phyloP scores from a whole-genome alignment of 2,113 vertebrate genomes.

The Oreochromis aureus region DNA sequence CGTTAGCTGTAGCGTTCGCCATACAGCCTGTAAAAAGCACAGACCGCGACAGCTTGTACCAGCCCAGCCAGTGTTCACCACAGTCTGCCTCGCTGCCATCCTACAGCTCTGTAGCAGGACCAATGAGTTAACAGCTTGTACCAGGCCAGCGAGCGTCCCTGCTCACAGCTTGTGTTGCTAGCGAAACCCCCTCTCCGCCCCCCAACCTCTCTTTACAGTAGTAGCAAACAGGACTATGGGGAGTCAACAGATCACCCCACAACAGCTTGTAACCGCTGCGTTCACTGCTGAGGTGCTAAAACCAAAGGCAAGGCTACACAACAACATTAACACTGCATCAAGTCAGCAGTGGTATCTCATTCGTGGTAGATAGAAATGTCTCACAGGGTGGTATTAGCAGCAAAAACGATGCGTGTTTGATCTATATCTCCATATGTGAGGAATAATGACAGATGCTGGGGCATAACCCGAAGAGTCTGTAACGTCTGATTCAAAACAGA shows the following conservation, averaged over 20 bases:
- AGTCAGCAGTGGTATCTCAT: conserved; percentile 10
- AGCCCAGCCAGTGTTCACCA: conserved; percentile 8
- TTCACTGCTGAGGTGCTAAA: conserved; percentile 60
- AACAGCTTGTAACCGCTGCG: conserved; percentile 54
- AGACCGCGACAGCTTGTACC: conserved; percentile 32
- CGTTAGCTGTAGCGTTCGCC: not conserved
- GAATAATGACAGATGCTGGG: conserved; percentile 25
- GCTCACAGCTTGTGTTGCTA: conserved; percentile 43
- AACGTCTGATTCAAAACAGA: conserved; percentile 2
- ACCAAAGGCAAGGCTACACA: conserved; percentile 37
- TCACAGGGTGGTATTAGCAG: conserved; percentile 22
- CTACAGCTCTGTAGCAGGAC: conserved; percentile 10
- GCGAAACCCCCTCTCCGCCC: not conserved
- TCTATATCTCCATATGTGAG: conserved; percentile 19
- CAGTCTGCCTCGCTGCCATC: conserved; percentile 13
- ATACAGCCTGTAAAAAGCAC: conserved; percentile 10
- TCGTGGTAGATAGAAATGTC: not conserved
- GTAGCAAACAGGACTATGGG: conserved; percentile 39
- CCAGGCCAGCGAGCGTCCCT: conserved; percentile 20
- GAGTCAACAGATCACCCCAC: conserved; percentile 43
- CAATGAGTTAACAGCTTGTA: conserved; percentile 39
- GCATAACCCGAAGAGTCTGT: conserved; percentile 9
- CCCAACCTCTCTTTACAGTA: conserved; percentile 18
- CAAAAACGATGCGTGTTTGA: conserved; percentile 1
- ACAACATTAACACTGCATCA: conserved; percentile 33